These are phyloP conservation scores for Digitonthophagus gazella DNA, from an alignment of 2,888 invertebrate species.

Conservation along the genomic window DNA sequence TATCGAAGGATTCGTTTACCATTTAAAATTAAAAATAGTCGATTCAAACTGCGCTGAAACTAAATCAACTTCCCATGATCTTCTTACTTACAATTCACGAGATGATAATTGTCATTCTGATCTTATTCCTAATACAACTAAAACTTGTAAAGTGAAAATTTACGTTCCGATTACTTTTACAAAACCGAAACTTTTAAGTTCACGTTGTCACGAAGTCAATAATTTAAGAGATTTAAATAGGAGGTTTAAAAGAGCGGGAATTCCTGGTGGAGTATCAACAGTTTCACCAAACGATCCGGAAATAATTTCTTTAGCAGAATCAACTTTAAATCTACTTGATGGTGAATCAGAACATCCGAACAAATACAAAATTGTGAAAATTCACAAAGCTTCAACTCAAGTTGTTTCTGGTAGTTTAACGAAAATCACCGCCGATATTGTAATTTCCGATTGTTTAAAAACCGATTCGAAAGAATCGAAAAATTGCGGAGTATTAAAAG, in stretches of 20 bases:
- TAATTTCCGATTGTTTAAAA: conserved; percentile 56
- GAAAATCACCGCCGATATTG: conserved; percentile 59
- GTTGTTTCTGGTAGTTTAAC: conserved; percentile 58
- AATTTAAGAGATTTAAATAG: conserved; percentile 26
- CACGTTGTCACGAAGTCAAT: conserved; percentile 52
- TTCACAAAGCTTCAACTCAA: conserved; percentile 54
- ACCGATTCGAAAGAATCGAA: conserved; percentile 36
- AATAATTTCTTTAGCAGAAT: conserved; percentile 34
- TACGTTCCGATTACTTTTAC: conserved; percentile 48
- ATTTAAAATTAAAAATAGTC: conserved; percentile 50
- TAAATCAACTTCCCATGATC: conserved; percentile 8
- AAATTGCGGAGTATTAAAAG: conserved; percentile 29
- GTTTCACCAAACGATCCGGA: conserved; percentile 35
- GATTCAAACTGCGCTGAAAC: conserved; percentile 50
- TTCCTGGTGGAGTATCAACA: conserved; percentile 29
- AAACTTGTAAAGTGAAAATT: conserved; percentile 58
- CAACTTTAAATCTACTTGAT: conserved; percentile 39
- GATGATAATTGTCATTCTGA: conserved; percentile 41
- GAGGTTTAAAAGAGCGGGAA: conserved; percentile 13
- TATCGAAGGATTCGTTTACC: conserved; percentile 47
- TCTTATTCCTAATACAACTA: conserved; percentile 44
- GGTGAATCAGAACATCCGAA: conserved; percentile 35
- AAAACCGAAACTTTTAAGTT: conserved; percentile 51
- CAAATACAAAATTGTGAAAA: conserved; percentile 43
- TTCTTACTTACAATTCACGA: conserved; percentile 21